A percentile compares a stretch with the other conserved stretches of the same genome.
These are phyloP conservation scores for Copidosoma floridanum DNA, from an alignment of 1,140 invertebrate species.

Conservation along the genomic window DNA sequence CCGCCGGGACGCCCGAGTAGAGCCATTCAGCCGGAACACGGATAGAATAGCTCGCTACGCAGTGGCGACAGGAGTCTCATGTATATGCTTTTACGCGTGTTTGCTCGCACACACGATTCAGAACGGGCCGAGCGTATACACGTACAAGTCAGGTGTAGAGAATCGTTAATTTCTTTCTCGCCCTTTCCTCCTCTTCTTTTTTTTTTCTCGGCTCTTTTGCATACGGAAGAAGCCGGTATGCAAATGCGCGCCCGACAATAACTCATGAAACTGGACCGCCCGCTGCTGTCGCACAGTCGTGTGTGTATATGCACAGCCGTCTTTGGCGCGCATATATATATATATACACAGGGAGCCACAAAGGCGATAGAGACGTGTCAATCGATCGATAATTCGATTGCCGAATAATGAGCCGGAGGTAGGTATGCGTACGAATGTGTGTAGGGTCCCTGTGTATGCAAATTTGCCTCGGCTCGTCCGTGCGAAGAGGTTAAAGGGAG, in stretches of 20 bases:
- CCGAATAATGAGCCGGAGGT: slow-evolving; percentile 46
- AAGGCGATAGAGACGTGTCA: slow-evolving; percentile 48
- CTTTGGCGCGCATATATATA: no score
- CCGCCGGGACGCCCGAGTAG: no score
- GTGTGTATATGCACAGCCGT: neutral
- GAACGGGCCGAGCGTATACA: neutral
- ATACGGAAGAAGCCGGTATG: slow-evolving; percentile 1
- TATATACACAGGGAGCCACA: no score
- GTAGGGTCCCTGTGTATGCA: no score
- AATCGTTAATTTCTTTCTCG: slow-evolving; percentile 8
- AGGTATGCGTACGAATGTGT: no score
- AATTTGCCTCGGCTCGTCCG: slow-evolving; percentile 42
- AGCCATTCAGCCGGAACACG: no score
- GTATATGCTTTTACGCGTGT: no score
- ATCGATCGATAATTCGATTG: slow-evolving; percentile 53
- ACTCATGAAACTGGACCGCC: slow-evolving; percentile 17
- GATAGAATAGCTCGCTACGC: no score
- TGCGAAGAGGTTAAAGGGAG: no score
- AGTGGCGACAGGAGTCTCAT: no score
- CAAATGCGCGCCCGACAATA: slow-evolving; percentile 15
- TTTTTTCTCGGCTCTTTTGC: neutral
- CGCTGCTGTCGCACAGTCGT: slow-evolving; percentile 1
- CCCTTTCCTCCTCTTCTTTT: no score
- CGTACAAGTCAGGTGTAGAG: slow-evolving; percentile 24
- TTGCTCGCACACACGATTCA: no score